Evolutionary conservation across 64 coral and sea anemone species (phyloP), one percentile per base, ranked within the genome.

Genomic region (Hydrozoanthus tunicans): DNA sequence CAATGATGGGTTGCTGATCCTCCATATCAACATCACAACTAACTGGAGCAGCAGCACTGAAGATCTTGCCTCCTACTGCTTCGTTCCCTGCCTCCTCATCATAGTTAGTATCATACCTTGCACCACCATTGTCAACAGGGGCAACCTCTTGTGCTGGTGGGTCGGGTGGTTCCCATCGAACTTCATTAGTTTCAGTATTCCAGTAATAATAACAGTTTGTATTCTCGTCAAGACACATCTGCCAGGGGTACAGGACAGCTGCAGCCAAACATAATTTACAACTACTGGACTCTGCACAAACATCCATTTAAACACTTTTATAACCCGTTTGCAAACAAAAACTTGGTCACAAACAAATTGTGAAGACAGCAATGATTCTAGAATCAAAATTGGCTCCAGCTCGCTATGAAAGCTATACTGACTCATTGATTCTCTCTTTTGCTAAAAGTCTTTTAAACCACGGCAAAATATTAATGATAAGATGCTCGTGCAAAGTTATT

Each of bases 191-290:
- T 14, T 85, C 81, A 64, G 64, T 70, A 69, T 85, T 85, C 81
- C 81, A 85, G 81, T 69, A 85, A 64, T 85, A 85, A 13, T 85
- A 69, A 56, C 81, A 85, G 17, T 85, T 85, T 3, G 81, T 85
- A 17, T 54, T 70, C 14, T 85, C 81, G 12, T 85, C 81, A 70
- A 85, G 65, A 5, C 81, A 85, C 64, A 70, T 85, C 24, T 85
- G 64, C 81, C 81, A 85, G 7, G 64, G 81, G 20, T 70, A 85
- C 24, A 9, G 64, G 52, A 85, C 51, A 69, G 67, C 81, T 70
- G 43, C 17, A 58, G 14, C 56, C 26, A 80, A 58, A 57, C 0
- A 61, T 24, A 60, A n/a, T 8, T 25, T 11, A 10, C 2, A 17
- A 69, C 5, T 5, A n/a, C 66, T 4, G 15, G 6, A 69, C 66